These are phyloP conservation scores for Phorcus lineatus DNA, from an alignment of 2,888 invertebrate genomes.

Conservation along the genomic window DNA sequence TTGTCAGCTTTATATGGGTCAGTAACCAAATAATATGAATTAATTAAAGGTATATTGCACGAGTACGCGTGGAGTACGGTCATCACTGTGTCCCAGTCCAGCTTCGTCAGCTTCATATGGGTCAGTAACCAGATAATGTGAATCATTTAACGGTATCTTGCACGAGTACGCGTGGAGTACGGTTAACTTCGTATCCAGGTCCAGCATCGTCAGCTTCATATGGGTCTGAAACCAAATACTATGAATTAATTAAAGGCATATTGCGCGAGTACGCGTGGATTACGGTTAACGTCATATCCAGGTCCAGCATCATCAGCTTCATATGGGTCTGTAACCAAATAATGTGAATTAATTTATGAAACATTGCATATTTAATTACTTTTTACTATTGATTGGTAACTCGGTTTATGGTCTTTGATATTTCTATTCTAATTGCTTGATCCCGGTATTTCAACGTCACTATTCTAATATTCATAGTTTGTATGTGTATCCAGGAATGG, in stretches of 20 bases:
- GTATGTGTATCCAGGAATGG: slow-evolving; percentile 44
- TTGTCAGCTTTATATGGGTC: slow-evolving; percentile 46
- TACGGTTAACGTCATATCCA: slow-evolving; percentile 44
- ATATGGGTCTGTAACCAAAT: slow-evolving; percentile 36
- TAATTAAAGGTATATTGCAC: no score
- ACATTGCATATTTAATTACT: no score
- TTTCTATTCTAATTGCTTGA: no score
- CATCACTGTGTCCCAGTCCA: slow-evolving; percentile 30
- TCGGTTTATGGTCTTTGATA: no score
- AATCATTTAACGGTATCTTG: no score
- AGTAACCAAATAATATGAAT: neutral
- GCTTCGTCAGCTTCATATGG: slow-evolving; percentile 41
- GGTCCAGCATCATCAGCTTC: slow-evolving; percentile 33
- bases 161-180: neutral
- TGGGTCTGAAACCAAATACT: slow-evolving; percentile 31
- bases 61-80: slow-evolving; percentile 28
- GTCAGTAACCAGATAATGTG: slow-evolving; percentile 25
- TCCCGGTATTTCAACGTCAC: no score
- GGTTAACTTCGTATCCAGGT: slow-evolving; percentile 38
- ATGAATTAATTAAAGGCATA: no score
- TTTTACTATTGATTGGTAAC: no score
- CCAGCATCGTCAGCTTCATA: slow-evolving; percentile 37
- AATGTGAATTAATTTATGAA: no score
- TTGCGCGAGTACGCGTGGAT: no score
- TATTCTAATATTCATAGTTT: no score